These are phyloP conservation scores for Crotalus helleri DNA, from an alignment of 2,113 vertebrate genomes.

Conservation along the genomic window DNA sequence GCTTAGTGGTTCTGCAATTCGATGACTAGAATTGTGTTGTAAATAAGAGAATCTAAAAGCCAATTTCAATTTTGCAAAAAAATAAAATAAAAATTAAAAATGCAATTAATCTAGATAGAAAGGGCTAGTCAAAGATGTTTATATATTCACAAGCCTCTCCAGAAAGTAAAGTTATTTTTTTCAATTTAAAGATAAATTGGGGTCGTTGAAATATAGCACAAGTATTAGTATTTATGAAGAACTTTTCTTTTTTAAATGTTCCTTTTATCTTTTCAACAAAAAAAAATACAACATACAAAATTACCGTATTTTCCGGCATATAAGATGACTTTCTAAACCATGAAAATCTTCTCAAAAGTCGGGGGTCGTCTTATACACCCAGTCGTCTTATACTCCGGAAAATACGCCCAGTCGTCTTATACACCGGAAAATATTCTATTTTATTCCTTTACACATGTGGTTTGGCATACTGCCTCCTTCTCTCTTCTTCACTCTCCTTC, in stretches of 20 bases:
- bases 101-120: background rate
- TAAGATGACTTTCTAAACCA: no score
- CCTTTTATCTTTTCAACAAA: background rate
- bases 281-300: background rate
- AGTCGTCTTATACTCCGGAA: no score
- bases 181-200: background rate
- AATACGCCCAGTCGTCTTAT: no score
- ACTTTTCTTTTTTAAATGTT: background rate
- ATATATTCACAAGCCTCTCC: background rate
- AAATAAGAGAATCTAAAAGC: background rate
- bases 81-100: background rate
- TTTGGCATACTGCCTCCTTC: no score
- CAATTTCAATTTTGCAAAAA: background rate
- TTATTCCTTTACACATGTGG: no score
- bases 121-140: background rate
- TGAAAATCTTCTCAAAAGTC: no score
- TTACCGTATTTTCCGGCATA: no score
- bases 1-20: background rate
- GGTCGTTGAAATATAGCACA: background rate
- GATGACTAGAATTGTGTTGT: background rate
- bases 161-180: background rate
- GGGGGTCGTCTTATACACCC: no score
- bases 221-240: background rate
- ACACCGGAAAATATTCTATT: no score
- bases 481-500: no score